A percentile compares a stretch with the other conserved stretches of the same genome.
Conservation (phyloP, 2,797 vertebrate species). For the Lophius americanus region DNA sequence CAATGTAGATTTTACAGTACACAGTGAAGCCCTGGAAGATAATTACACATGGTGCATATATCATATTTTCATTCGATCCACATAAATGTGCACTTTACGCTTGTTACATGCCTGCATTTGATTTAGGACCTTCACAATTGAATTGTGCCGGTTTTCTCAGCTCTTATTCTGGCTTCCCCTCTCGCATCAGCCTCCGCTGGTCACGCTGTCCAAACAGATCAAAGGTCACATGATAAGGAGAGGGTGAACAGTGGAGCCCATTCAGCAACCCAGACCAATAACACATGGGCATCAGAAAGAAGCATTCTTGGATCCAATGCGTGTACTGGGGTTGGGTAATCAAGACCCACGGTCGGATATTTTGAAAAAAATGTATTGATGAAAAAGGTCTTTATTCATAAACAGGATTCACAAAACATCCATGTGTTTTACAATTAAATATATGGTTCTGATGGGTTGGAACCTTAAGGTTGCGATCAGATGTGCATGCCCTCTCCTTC, state of each 20-base stretch:
- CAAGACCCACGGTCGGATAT: background rate
- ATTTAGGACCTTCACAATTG: background rate
- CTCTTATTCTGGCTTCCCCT: slow-evolving; percentile 25
- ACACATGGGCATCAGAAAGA: slow-evolving; percentile 61
- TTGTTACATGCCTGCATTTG: background rate
- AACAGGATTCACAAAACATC: slow-evolving; percentile 33
- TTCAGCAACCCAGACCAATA: slow-evolving; percentile 63
- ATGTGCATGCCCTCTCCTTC: slow-evolving; percentile 2
- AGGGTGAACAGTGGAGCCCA: slow-evolving; percentile 72
- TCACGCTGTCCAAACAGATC: slow-evolving; percentile 83
- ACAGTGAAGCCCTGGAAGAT: background rate
- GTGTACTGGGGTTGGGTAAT: background rate
- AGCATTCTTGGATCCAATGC: slow-evolving; percentile 45
- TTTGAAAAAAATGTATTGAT: slow-evolving; percentile 19
- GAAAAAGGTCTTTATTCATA: slow-evolving; percentile 19
- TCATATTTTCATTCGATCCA: background rate
- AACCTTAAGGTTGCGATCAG: background rate
- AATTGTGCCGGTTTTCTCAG: slow-evolving; percentile 25
- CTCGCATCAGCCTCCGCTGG: slow-evolving; percentile 52
- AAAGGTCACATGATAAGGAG: slow-evolving; percentile 82
- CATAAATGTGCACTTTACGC: slow-evolving; percentile 6
- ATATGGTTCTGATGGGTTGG: slow-evolving; percentile 10
- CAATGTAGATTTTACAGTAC: background rate
- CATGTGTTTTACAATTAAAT: slow-evolving; percentile 41
- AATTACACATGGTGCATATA: background rate